These are phyloP conservation scores for Sinocyclocheilus rhinocerous DNA, from an alignment of 2,113 vertebrate genomes.

Conservation along the genomic window DNA sequence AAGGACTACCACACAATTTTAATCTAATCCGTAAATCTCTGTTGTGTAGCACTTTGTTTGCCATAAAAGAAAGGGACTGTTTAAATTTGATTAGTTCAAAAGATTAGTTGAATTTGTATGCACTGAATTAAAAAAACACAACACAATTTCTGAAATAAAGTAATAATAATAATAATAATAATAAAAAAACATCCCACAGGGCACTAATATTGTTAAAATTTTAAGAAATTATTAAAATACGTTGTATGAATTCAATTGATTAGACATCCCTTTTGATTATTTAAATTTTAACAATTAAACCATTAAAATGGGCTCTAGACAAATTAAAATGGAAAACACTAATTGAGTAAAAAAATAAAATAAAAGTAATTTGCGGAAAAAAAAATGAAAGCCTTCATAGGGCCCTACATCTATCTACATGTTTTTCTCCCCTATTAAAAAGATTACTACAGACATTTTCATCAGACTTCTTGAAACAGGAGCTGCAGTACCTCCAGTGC, in stretches of 20 bases:
- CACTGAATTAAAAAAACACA: background rate
- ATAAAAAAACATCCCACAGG: background rate
- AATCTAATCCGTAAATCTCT: background rate
- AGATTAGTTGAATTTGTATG: background rate
- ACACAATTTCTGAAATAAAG: background rate
- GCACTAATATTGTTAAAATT: background rate
- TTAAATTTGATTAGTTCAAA: background rate
- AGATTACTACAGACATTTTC: background rate
- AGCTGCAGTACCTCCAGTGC: constrained; percentile 82
- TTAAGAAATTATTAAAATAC: background rate
- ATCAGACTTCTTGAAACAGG: background rate
- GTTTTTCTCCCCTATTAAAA: background rate
- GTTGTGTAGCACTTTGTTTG: background rate
- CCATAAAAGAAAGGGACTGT: too few relatives aligned
- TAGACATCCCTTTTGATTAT: too few relatives aligned
- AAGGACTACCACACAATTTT: background rate
- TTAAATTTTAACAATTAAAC: background rate
- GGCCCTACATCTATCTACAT: background rate
- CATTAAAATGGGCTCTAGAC: background rate
- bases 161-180: background rate
- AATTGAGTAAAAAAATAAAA: background rate
- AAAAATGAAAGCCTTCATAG: background rate
- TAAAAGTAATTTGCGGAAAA: background rate
- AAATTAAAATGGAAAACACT: background rate
- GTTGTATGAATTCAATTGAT: background rate